Conservation (phyloP, 2,797 vertebrate species). For the Poliocrania exsul region DNA sequence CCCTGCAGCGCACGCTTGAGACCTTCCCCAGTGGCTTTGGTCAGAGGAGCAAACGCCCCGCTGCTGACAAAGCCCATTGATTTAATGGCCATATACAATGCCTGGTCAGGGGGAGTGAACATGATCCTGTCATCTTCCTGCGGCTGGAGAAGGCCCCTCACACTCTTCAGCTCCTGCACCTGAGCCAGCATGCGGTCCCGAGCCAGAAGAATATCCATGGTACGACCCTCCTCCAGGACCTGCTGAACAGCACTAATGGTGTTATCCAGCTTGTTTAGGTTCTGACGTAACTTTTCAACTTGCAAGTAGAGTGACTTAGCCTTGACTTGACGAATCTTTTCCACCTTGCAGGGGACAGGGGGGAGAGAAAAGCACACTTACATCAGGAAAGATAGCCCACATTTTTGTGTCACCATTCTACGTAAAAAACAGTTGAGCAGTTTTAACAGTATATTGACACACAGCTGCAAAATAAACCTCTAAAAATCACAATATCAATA, state of each 20-base stretch:
- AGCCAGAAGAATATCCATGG: slow-evolving; percentile 92
- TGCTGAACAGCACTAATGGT: slow-evolving; percentile 95
- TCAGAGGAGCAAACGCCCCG: slow-evolving; percentile 92
- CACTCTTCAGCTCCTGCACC: slow-evolving; percentile 93
- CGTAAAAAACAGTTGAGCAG: background rate
- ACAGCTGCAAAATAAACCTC: background rate
- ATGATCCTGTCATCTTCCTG: slow-evolving; percentile 96
- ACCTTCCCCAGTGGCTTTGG: slow-evolving; percentile 95
- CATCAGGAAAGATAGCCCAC: background rate
- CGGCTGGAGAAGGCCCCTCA: slow-evolving; percentile 90
- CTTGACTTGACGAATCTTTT: slow-evolving; percentile 99
- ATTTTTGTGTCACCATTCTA: background rate
- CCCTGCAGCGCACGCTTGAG: slow-evolving; percentile 92
- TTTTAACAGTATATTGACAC: background rate
- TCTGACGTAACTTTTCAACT: slow-evolving; percentile 96
- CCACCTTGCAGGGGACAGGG: slow-evolving; percentile 78
- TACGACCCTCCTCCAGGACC: slow-evolving; percentile 94
- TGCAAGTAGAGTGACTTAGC: slow-evolving; percentile 98
- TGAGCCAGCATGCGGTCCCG: slow-evolving; percentile 95
- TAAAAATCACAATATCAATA: background rate
- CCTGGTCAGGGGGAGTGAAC: slow-evolving; percentile 96
- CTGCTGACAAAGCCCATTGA: slow-evolving; percentile 97
- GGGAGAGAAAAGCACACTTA: background rate
- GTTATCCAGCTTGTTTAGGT: slow-evolving; percentile 94
- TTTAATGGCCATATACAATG: slow-evolving; percentile 92